Conservation (phyloP, 2,797 vertebrate species). For the Anabas testudineus region DNA sequence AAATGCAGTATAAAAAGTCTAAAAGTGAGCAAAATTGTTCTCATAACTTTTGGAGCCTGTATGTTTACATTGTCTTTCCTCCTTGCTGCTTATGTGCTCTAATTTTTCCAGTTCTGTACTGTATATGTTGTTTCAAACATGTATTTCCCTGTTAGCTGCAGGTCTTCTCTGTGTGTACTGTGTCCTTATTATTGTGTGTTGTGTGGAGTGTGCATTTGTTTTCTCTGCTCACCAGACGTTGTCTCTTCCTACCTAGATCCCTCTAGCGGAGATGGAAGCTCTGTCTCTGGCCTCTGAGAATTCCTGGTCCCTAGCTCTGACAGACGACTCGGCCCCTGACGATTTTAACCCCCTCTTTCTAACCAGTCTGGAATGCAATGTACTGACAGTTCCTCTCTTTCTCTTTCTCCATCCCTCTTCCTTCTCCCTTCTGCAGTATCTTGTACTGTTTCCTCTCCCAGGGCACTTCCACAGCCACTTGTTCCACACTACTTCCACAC, state of each 20-base stretch:
- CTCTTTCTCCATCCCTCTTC: constrained; percentile 47
- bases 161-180: constrained; percentile 36
- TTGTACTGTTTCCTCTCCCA: constrained; percentile 52
- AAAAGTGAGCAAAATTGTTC: background rate
- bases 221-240: constrained; percentile 89
- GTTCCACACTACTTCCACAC: constrained; percentile 39
- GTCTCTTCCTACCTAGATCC: constrained; percentile 97
- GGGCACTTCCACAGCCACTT: constrained; percentile 67
- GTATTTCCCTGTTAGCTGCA: constrained; percentile 31
- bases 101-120: constrained; percentile 6
- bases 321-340: constrained; percentile 95
- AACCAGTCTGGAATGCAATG: constrained; percentile 96
- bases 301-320: constrained; percentile 99
- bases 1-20: background rate
- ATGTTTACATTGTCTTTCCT: background rate
- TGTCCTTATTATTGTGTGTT: constrained; percentile 49
- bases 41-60: background rate
- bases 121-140: constrained; percentile 17
- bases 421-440: constrained; percentile 51
- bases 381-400: constrained; percentile 88
- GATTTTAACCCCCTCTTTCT: constrained; percentile 96
- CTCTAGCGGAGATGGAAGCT: constrained; percentile 99
- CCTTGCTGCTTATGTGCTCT: background rate
- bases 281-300: constrained; percentile 99
- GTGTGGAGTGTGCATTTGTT: constrained; percentile 53